These are phyloP conservation scores for Sus cebifrons DNA, from an alignment of 2,797 vertebrate species.

Conservation along the genomic window DNA sequence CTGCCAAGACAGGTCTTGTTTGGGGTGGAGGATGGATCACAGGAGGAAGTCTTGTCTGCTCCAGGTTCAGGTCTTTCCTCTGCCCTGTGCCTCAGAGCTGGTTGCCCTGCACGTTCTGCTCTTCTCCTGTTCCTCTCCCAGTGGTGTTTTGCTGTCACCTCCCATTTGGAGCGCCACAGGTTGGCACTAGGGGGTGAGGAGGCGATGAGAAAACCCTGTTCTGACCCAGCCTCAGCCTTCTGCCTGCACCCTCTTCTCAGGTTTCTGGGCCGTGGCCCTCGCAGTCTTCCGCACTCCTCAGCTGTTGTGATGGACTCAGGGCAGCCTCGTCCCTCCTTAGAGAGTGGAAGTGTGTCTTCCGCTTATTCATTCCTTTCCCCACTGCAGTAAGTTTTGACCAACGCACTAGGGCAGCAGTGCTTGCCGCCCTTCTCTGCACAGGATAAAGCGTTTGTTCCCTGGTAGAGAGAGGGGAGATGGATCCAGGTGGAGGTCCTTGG, in stretches of 20 bases:
- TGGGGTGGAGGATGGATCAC: background rate
- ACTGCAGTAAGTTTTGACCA: background rate
- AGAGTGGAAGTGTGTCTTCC: background rate
- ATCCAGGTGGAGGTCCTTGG: background rate
- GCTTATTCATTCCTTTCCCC: background rate
- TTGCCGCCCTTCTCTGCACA: background rate
- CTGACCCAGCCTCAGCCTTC: background rate
- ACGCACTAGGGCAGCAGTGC: background rate
- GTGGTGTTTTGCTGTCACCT: background rate
- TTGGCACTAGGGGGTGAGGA: background rate
- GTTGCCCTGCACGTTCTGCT: background rate
- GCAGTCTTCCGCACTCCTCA: too few relatives aligned
- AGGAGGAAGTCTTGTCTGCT: background rate
- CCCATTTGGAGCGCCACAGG: background rate
- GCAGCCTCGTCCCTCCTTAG: background rate
- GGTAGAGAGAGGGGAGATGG: background rate
- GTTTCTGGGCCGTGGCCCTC: background rate
- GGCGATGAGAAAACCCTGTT: background rate
- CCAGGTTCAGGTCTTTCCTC: background rate
- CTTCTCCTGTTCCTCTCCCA: background rate
- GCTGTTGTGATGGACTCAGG: background rate
- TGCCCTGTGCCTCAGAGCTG: background rate
- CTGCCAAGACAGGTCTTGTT: background rate
- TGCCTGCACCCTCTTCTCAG: fast-evolving
- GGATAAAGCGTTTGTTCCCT: background rate